Evolutionary conservation across 2,113 vertebrate genomes (phyloP).

Genomic region (Meles meles): DNA sequence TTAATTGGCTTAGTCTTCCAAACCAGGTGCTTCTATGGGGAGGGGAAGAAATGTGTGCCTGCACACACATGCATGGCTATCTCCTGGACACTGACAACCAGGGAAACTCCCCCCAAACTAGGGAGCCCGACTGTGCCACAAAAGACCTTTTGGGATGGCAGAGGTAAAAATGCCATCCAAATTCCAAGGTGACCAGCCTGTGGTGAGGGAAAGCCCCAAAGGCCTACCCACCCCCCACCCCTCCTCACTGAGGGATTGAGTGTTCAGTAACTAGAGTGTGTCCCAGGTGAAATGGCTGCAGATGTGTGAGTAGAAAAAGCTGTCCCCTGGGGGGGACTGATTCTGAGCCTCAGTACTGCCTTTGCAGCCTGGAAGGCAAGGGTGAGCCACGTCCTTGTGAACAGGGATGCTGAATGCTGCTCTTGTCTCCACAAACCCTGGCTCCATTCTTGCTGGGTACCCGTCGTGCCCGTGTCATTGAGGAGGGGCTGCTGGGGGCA

Average conservation of each 20-base stretch:
- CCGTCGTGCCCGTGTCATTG: not conserved
- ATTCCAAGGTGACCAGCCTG: not conserved
- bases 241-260: not conserved
- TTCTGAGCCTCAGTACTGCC: not conserved
- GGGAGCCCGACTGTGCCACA: not conserved
- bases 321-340: not conserved
- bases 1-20: not conserved
- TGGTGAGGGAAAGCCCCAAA: not conserved
- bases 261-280: not conserved
- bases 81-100: not conserved
- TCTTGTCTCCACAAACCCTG: not conserved
- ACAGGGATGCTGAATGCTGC: not conserved
- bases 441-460: not conserved
- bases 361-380: not conserved
- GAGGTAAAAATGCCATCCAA: not conserved
- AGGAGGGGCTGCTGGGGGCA: not conserved
- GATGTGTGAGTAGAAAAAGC: not conserved
- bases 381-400: fast-evolving
- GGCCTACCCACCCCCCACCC: not conserved
- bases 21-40: not conserved
- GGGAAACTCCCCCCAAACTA: not conserved
- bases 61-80: fast-evolving
- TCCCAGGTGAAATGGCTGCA: not conserved
- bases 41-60: not conserved
- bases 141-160: not conserved